These are phyloP conservation scores for Grammatotria lemairii DNA, from an alignment of 2,113 vertebrate species.

Conservation along the genomic window DNA sequence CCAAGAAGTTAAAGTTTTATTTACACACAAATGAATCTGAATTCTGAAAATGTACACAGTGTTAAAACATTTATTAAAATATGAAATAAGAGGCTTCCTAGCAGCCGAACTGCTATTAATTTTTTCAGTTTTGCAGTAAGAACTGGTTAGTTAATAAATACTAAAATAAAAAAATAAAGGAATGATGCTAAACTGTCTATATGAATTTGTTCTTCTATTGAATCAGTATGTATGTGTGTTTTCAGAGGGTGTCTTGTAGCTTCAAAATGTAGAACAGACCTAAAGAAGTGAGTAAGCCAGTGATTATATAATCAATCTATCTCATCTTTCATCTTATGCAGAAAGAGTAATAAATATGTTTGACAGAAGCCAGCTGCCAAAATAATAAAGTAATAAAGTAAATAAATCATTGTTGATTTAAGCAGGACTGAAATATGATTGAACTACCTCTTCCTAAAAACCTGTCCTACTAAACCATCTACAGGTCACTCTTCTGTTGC, in stretches of 20 bases:
- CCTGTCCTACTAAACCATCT: neutral
- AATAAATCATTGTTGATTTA: neutral
- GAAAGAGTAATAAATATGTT: neutral
- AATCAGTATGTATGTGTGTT: neutral
- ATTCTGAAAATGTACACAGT: neutral
- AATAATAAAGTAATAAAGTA: neutral
- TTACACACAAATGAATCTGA: neutral
- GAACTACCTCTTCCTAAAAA: neutral
- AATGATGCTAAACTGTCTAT: neutral
- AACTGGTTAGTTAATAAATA: neutral
- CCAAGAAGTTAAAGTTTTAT: neutral
- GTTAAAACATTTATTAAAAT: neutral
- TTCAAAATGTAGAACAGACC: neutral
- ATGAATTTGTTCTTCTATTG: neutral
- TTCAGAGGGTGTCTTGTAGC: neutral
- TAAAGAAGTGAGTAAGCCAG: neutral
- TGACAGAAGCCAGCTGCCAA: neutral
- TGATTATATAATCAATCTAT: neutral
- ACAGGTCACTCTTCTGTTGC: neutral
- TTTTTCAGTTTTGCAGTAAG: neutral
- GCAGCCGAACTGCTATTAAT: accelerated
- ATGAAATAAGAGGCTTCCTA: neutral
- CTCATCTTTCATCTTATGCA: neutral
- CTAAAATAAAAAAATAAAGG: neutral
- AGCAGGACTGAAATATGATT: neutral